A percentile compares a stretch with the other conserved stretches of the same genome.
These are phyloP conservation scores for Caenorhabditis wallacei DNA, from an alignment of 2,888 invertebrate species.

Conservation along the genomic window DNA sequence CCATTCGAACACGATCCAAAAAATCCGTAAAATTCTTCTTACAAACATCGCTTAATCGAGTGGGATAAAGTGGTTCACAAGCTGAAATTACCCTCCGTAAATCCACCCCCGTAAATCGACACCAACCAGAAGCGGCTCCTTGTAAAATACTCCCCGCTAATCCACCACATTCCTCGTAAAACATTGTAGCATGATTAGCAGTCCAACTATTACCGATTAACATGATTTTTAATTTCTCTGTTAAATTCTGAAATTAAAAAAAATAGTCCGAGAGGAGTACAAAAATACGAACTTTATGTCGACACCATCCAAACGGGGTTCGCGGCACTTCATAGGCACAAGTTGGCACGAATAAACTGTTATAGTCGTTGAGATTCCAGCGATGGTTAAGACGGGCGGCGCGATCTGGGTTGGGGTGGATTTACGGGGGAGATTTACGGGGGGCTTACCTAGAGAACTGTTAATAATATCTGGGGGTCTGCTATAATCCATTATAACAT, in stretches of 20 bases:
- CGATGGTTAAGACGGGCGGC: constrained; percentile 10
- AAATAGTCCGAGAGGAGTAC: background rate
- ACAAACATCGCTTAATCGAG: background rate
- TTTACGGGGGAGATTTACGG: background rate
- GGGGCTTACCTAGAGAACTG: constrained; percentile 1
- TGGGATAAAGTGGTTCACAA: constrained; percentile 24
- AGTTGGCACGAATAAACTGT: background rate
- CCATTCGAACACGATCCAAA: background rate
- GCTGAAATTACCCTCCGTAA: background rate
- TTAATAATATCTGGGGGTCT: constrained; percentile 10
- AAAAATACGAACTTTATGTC: constrained; percentile 5
- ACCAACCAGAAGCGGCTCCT: constrained; percentile 21
- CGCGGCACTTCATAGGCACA: constrained; percentile 8
- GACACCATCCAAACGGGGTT: constrained; percentile 33
- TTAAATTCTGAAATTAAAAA: constrained; percentile 6
- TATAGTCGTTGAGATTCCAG: constrained; percentile 23
- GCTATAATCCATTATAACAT: background rate
- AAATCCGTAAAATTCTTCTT: constrained; percentile 17
- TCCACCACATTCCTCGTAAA: constrained; percentile 27
- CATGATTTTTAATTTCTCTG: constrained; percentile 17
- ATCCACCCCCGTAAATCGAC: background rate
- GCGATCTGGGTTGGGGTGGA: constrained; percentile 3
- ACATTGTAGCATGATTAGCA: constrained; percentile 33
- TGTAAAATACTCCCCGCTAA: constrained; percentile 27
- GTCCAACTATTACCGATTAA: constrained; percentile 44